Conservation (phyloP, 2,888 invertebrate genomes). For the Shargacucullia verbasci region DNA sequence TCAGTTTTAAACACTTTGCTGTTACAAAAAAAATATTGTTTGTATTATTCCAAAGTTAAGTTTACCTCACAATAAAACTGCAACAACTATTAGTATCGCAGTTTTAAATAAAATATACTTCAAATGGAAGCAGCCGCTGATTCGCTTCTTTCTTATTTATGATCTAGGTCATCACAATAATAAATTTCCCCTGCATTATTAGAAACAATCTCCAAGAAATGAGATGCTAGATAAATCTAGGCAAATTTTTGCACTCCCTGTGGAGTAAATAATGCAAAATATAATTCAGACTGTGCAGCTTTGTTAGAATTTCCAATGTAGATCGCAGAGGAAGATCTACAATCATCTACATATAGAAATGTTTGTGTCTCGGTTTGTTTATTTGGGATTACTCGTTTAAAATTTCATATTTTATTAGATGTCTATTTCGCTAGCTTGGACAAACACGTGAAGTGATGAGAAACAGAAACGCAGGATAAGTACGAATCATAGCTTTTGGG, state of each 20-base stretch:
- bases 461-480: no score
- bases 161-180: constrained; percentile 23
- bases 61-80: no score
- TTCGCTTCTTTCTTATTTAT: constrained; percentile 19
- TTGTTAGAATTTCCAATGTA: constrained; percentile 42
- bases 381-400: constrained; percentile 13
- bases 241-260: constrained; percentile 27
- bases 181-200: constrained; percentile 39
- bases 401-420: no score
- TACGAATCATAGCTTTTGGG: no score
- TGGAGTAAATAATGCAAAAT: constrained; percentile 45
- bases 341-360: constrained; percentile 24
- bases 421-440: no score
- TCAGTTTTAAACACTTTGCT: no score
- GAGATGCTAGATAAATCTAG: constrained; percentile 28
- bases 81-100: no score
- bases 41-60: no score
- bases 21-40: no score
- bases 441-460: no score
- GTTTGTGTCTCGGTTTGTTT: constrained; percentile 16
- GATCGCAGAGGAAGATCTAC: constrained; percentile 28
- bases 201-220: constrained; percentile 39
- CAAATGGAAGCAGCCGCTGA: background rate
- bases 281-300: constrained; percentile 32
- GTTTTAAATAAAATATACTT: no score